Base-by-base conservation (phyloP, 2,797 vertebrate species). In the Chaetodon trifasciatus region DNA sequence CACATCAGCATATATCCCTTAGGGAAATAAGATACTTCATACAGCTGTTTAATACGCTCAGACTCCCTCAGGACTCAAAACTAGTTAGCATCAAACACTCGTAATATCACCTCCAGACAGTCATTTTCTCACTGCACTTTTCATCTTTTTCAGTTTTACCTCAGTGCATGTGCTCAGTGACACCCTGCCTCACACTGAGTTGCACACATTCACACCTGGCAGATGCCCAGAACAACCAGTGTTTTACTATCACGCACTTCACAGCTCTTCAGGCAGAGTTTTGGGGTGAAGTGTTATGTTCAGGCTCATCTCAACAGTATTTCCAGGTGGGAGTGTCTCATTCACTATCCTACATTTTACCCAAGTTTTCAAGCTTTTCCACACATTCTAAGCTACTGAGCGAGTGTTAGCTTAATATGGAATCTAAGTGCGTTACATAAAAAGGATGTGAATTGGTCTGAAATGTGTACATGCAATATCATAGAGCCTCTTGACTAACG, bases 121-220 rank as follows among this genome's bases (percentile, higher is more conserved):
- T 78, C 5, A 58, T 23, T 70, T 74, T 49, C 65, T 86, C 56
- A 12, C 55, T 16, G 58, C 35, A 21, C 61, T 39, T 55, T 50
- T 46, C 63, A 32, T 39, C 37, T 42, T 82, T 63, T 72, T 56
- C 58, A 49, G 24, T 71, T 82, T 72, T 35, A 65, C 55, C 68
- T 39, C 35, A 80, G 78, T 76, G 23, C 32, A 60, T 47, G 63
- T 42, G 46, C 28, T 64, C 47, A 39, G 44, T 39, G 23, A 78
- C 65, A 49, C 67, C 28, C 53, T 49, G 60, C 60, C 82, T 81
- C 74, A 72, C 76, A 63, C 57, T 16, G 76, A 64, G 56, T 53
- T 55, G 53, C 64, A 65, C 70, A 69, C 76, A 53, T 78, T 79
- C 77, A 80, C 85, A 86, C 78, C 74, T 80, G 86, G 83, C 89